A percentile compares a stretch with the other conserved stretches of the same genome.
These are phyloP conservation scores for Frankliniella intonsa DNA, from an alignment of 2,888 invertebrate species.

Conservation along the genomic window DNA sequence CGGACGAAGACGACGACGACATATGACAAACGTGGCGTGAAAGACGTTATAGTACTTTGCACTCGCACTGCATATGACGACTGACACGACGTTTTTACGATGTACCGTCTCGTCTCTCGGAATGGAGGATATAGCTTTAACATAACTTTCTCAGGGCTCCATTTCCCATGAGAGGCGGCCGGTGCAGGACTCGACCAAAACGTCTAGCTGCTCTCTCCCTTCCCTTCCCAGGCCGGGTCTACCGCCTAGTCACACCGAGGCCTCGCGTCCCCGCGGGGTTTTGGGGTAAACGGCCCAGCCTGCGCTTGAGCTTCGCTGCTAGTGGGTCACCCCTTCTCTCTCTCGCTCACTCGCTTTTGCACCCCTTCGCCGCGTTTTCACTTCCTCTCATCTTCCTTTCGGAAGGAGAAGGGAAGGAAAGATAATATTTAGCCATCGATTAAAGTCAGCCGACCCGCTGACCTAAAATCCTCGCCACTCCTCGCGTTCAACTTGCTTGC, in stretches of 20 bases:
- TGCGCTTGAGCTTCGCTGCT: not conserved
- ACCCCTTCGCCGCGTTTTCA: not conserved
- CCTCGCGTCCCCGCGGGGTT: not conserved
- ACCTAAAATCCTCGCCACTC: not conserved
- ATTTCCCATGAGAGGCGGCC: slow-evolving; percentile 24
- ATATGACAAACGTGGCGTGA: not conserved
- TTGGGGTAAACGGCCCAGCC: slow-evolving; percentile 18
- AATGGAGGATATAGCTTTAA: slow-evolving; percentile 15
- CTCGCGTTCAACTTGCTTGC: not conserved
- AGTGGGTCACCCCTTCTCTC: not conserved
- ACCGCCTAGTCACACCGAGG: slow-evolving; percentile 19
- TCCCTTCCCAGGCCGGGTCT: not conserved
- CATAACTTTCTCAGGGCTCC: slow-evolving; percentile 16
- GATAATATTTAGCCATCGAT: not conserved
- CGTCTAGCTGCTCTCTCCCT: slow-evolving; percentile 8
- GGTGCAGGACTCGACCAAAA: slow-evolving; percentile 11
- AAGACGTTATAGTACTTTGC: not conserved
- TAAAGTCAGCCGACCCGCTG: not conserved
- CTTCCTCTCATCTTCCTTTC: not conserved
- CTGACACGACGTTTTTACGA: slow-evolving; percentile 9
- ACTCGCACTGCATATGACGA: not conserved
- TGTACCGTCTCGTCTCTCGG: slow-evolving; percentile 18
- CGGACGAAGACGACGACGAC: slow-evolving; percentile 8
- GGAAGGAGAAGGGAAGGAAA: slow-evolving; percentile 5
- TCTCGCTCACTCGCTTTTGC: not conserved